These are phyloP conservation scores for Siniperca undulata DNA, from an alignment of 2,797 vertebrate species.

Conservation along the genomic window DNA sequence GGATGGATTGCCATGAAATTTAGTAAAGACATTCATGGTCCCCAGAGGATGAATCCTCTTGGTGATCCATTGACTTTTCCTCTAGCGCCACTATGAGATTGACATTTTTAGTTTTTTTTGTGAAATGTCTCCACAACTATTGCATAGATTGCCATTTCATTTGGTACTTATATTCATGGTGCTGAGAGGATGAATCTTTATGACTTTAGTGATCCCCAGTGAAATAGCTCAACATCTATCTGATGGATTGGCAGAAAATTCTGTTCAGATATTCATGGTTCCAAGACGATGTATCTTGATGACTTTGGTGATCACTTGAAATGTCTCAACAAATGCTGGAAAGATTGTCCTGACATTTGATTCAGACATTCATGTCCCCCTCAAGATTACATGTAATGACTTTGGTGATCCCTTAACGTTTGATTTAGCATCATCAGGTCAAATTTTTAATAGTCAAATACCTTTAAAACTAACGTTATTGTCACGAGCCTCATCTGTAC, in stretches of 20 bases:
- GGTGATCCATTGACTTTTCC: not conserved
- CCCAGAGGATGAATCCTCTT: not conserved
- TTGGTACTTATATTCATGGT: not conserved
- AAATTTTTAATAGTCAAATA: not conserved
- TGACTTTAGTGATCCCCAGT: not conserved
- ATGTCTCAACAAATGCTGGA: not conserved
- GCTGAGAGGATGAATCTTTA: not conserved
- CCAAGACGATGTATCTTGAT: not conserved
- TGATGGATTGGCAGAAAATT: not conserved
- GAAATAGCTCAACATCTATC: not conserved
- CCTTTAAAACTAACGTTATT: not conserved
- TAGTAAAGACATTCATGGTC: no score
- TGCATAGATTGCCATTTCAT: not conserved
- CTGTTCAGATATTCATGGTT: not conserved
- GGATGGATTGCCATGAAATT: no score
- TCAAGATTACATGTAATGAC: not conserved
- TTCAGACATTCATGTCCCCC: not conserved
- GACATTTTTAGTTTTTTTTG: not conserved
- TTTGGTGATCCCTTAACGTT: not conserved
- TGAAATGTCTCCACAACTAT: not conserved
- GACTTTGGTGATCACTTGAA: slow-evolving; percentile 1
- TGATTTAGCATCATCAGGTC: not conserved
- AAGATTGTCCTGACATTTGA: not conserved
- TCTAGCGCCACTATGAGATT: not conserved
- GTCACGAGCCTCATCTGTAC: not conserved